These are phyloP conservation scores for Gobionotothen gibberifrons DNA, from an alignment of 2,797 vertebrate species.

Conservation along the genomic window DNA sequence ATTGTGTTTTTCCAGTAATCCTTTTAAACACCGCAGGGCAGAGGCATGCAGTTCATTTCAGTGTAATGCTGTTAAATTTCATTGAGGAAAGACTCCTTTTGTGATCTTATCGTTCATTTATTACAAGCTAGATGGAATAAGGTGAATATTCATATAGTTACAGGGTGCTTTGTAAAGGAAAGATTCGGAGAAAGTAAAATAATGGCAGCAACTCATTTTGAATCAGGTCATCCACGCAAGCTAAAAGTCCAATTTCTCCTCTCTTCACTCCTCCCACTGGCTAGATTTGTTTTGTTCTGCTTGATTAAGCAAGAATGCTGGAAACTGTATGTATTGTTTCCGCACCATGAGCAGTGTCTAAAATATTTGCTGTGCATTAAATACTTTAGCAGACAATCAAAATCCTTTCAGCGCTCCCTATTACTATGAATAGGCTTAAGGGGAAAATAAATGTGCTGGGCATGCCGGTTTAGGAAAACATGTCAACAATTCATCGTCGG, in stretches of 20 bases:
- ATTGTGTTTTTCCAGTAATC: conserved; percentile 87
- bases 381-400: conserved; percentile 83
- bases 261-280: conserved; percentile 58
- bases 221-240: conserved; percentile 58
- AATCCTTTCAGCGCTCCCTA: conserved; percentile 82
- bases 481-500: conserved; percentile 77
- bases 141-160: conserved; percentile 42
- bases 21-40: conserved; percentile 81
- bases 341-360: conserved; percentile 80
- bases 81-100: conserved; percentile 64
- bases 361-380: conserved; percentile 86
- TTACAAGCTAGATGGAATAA: conserved; percentile 33
- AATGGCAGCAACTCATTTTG: conserved; percentile 50
- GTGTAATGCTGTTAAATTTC: conserved; percentile 70
- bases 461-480: conserved; percentile 78
- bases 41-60: conserved; percentile 77
- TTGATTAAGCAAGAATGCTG: conserved; percentile 83
- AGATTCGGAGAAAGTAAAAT: conserved; percentile 47
- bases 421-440: conserved; percentile 79
- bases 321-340: conserved; percentile 82
- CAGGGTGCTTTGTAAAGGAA: conserved; percentile 23
- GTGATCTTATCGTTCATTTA: conserved; percentile 70
- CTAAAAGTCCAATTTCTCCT: conserved; percentile 42
- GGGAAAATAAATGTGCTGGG: conserved; percentile 76
- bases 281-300: conserved; percentile 82